Conservation (phyloP, 2,888 invertebrate species). For the Caradrina clavipalpis region DNA sequence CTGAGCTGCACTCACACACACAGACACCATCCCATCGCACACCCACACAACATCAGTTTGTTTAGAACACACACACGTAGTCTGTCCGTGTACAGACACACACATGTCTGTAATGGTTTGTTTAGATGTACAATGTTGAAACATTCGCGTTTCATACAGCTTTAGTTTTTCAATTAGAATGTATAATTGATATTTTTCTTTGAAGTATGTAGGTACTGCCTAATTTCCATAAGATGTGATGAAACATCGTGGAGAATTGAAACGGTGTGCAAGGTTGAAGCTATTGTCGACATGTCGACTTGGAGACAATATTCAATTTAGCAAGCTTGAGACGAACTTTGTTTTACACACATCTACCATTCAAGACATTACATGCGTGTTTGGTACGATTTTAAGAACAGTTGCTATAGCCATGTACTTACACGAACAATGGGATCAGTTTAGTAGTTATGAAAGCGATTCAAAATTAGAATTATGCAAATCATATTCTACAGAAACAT, state of each 20-base stretch:
- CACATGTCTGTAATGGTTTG: constrained; percentile 21
- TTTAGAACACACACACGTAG: constrained; percentile 49
- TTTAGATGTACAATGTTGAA: constrained; percentile 55
- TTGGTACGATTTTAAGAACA: background rate
- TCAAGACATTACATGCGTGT: background rate
- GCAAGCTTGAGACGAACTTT: background rate
- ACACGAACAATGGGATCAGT: background rate
- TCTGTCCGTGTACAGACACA: constrained; percentile 18
- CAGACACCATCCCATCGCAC: constrained; percentile 44
- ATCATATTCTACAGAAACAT: background rate
- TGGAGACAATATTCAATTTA: background rate
- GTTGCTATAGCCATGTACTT: background rate
- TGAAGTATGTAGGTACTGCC: constrained; percentile 10
- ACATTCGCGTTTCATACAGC: constrained; percentile 45
- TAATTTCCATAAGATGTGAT: constrained; percentile 26
- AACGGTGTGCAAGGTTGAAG: constrained; percentile 1
- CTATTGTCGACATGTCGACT: constrained; percentile 8
- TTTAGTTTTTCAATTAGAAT: constrained; percentile 61
- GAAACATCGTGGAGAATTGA: constrained; percentile 6
- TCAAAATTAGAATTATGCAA: background rate
- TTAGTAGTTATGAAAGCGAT: background rate
- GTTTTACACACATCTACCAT: background rate
- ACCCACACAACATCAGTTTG: constrained; percentile 43
- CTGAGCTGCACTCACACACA: constrained; percentile 77
- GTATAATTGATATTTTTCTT: constrained; percentile 50